Evolutionary conservation across 2,888 invertebrate genomes (phyloP).

Genomic region (Drosophila infuscata): DNA sequence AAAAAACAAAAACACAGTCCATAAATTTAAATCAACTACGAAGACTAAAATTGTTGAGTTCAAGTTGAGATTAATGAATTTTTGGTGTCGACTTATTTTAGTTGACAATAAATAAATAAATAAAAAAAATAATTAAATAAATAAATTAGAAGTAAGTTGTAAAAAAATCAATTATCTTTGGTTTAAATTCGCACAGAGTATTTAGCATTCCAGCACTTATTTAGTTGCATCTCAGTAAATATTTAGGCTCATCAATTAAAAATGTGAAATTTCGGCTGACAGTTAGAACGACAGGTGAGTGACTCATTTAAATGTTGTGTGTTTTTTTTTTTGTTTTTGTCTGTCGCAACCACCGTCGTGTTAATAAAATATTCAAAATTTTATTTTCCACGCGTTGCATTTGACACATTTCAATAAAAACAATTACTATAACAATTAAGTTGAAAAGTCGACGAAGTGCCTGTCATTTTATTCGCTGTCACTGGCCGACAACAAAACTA

Average conservation of each 20-base stretch:
- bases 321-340: conserved; percentile 16
- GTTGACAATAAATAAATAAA: too few relatives aligned
- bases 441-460: conserved; percentile 52
- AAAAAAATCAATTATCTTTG: neutral
- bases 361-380: conserved; percentile 69
- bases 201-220: conserved; percentile 2
- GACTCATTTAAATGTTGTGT: conserved; percentile 39
- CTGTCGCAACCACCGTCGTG: conserved; percentile 24
- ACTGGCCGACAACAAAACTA: conserved; percentile 25
- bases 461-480: conserved; percentile 53
- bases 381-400: conserved; percentile 65
- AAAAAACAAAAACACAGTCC: neutral
- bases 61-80: neutral
- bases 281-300: conserved; percentile 51
- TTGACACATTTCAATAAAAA: conserved; percentile 71
- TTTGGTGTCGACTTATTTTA: too few relatives aligned
- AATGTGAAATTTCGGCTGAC: conserved; percentile 60
- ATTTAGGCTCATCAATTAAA: conserved; percentile 57
- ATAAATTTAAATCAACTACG: neutral
- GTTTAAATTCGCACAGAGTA: neutral
- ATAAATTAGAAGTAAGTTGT: neutral
- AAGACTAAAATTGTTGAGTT: neutral
- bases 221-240: conserved; percentile 34
- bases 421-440: conserved; percentile 64
- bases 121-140: too few relatives aligned